Conservation (phyloP, 2,888 invertebrate genomes). For the Melanargia galathea region DNA sequence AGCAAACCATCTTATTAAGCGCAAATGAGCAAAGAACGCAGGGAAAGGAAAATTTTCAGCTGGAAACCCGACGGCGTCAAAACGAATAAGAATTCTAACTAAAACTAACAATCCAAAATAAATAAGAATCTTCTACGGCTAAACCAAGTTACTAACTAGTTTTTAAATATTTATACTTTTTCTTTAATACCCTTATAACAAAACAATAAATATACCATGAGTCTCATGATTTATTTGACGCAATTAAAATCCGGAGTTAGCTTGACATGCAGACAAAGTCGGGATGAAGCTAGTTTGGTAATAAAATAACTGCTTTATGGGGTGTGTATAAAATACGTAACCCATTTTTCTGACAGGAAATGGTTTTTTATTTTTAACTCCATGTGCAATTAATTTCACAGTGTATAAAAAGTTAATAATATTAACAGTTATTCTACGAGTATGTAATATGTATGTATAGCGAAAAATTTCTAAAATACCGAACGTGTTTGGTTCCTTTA, state of each 20-base stretch:
- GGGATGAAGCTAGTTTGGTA: constrained; percentile 20
- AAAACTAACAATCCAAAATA: background rate
- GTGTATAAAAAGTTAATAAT: constrained; percentile 3
- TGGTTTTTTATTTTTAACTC: constrained; percentile 18
- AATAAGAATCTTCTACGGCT: background rate
- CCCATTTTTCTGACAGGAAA: constrained; percentile 18
- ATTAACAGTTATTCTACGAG: background rate
- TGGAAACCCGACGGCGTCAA: no score
- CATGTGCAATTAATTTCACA: constrained; percentile 1
- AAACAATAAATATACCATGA: background rate
- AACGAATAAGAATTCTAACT: background rate
- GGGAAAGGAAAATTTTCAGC: no score
- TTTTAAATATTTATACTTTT: background rate
- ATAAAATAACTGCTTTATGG: constrained; percentile 32
- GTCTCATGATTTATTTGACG: background rate
- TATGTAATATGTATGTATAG: background rate
- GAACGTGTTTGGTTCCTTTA: no score
- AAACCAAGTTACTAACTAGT: background rate
- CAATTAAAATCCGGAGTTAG: constrained; percentile 2
- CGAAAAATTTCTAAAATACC: background rate
- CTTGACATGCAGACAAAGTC: constrained; percentile 15
- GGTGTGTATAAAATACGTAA: constrained; percentile 27
- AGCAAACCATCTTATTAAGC: no score
- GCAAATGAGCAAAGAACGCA: no score
- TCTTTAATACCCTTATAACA: background rate